A percentile compares a stretch with the other conserved stretches of the same genome.
Conservation (phyloP, 1,140 invertebrate genomes). For the Cyclina sinensis region DNA sequence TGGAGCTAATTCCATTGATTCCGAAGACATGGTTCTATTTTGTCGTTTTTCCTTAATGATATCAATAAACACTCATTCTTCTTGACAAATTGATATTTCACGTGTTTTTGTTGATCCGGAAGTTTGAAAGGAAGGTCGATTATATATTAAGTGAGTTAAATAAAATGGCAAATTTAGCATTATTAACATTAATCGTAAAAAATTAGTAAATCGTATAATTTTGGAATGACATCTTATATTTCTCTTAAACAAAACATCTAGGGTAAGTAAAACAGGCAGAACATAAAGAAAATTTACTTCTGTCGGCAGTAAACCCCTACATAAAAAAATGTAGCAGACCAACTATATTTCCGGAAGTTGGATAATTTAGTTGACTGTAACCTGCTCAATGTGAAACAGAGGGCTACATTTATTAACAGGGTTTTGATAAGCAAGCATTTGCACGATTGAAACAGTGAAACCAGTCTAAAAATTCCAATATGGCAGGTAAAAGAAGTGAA, state of each 20-base stretch:
- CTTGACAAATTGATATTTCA: slow-evolving; percentile 36
- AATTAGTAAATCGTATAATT: no score
- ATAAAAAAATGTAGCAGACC: not conserved
- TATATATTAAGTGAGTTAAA: not conserved
- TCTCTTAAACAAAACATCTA: no score
- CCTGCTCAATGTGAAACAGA: not conserved
- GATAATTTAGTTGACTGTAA: not conserved
- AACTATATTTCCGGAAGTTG: not conserved
- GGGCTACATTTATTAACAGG: not conserved
- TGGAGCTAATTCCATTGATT: slow-evolving; percentile 40
- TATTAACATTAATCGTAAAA: no score
- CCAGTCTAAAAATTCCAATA: slow-evolving; percentile 56
- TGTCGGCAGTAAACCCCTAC: no score
- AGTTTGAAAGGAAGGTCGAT: slow-evolving; percentile 16
- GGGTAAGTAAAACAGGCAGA: no score
- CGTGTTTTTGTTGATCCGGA: slow-evolving; percentile 62
- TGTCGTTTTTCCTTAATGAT: not conserved
- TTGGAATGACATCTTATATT: no score
- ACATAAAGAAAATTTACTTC: no score
- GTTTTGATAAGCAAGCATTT: not conserved
- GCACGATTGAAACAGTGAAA: not conserved
- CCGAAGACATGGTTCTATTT: slow-evolving; percentile 14
- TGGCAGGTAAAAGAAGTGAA: slow-evolving; percentile 26
- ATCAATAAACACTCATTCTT: not conserved
- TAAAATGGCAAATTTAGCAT: no score